Evolutionary conservation across 2,888 invertebrate genomes (phyloP).

Genomic region (Matsumyia berberina): DNA sequence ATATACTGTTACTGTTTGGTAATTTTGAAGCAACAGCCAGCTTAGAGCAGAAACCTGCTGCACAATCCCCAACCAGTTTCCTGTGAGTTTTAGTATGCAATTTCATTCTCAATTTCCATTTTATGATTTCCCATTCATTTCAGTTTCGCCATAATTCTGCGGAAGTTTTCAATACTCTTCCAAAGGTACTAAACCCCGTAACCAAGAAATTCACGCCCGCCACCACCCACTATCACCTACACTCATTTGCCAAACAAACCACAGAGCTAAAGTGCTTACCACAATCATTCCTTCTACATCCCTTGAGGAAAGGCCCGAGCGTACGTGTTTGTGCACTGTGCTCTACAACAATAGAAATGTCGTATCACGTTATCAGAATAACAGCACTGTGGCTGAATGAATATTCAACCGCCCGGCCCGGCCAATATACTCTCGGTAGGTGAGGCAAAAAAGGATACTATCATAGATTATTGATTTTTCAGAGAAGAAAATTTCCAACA

Average conservation of each 20-base stretch:
- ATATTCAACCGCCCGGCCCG: neutral
- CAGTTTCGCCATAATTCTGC: constrained; percentile 38
- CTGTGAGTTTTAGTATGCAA: constrained; percentile 15
- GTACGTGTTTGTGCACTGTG: neutral
- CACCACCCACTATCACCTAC: constrained; percentile 1
- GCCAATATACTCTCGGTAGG: neutral
- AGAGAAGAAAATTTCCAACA: neutral
- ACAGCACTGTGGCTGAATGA: neutral
- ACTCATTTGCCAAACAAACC: constrained; percentile 45
- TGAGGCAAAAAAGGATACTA: neutral
- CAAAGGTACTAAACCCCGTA: constrained; percentile 5
- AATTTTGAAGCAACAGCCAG: neutral
- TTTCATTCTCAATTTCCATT: constrained; percentile 46
- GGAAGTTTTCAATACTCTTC: constrained; percentile 35
- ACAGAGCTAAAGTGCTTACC: constrained; percentile 25
- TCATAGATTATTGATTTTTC: constrained; percentile 24
- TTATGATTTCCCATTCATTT: constrained; percentile 39
- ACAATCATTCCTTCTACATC: constrained; percentile 25
- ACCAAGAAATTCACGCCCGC: neutral
- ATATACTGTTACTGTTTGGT: neutral
- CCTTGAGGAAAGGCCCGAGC: neutral
- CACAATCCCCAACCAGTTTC: constrained; percentile 23
- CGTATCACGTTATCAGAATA: constrained; percentile 14
- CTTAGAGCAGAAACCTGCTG: neutral
- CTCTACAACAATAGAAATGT: constrained; percentile 24